These are phyloP conservation scores for Aquatica leii DNA, from an alignment of 2,888 invertebrate species.

Conservation along the genomic window DNA sequence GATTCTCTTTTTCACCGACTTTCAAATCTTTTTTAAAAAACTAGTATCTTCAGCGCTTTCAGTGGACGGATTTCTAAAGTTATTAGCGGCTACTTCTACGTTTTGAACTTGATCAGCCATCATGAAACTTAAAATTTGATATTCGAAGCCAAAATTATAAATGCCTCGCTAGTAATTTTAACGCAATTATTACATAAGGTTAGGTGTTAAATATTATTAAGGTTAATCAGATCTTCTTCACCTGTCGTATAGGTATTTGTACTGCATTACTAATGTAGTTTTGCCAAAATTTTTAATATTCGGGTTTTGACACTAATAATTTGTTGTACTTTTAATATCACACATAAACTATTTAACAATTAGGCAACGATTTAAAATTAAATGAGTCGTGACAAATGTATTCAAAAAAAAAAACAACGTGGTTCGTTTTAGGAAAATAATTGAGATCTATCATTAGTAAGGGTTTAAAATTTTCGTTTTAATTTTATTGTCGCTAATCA, in stretches of 20 bases:
- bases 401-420: slow-evolving; percentile 35
- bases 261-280: slow-evolving; percentile 25
- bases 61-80: slow-evolving; percentile 60
- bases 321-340: slow-evolving; percentile 28
- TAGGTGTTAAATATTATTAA: slow-evolving; percentile 27
- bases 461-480: slow-evolving; percentile 5
- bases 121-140: slow-evolving; percentile 27
- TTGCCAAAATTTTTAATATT: slow-evolving; percentile 26
- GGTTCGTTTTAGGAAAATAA: slow-evolving; percentile 33
- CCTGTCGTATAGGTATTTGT: slow-evolving; percentile 34
- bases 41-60: slow-evolving; percentile 60
- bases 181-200: slow-evolving; percentile 4
- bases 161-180: slow-evolving; percentile 25
- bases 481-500: too few relatives aligned
- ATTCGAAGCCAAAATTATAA: slow-evolving; percentile 22
- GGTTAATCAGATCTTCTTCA: slow-evolving; percentile 31
- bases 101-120: slow-evolving; percentile 51
- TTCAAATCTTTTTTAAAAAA: too few relatives aligned
- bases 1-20: slow-evolving; percentile 67
- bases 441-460: slow-evolving; percentile 23
- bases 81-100: slow-evolving; percentile 43
- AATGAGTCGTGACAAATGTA: slow-evolving; percentile 33
- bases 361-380: slow-evolving; percentile 36
- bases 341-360: slow-evolving; percentile 32
- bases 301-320: slow-evolving; percentile 23